A percentile compares a stretch with the other conserved stretches of the same genome.
These are phyloP conservation scores for Dromas ardeola DNA, from an alignment of 2,113 vertebrate genomes.

Conservation along the genomic window DNA sequence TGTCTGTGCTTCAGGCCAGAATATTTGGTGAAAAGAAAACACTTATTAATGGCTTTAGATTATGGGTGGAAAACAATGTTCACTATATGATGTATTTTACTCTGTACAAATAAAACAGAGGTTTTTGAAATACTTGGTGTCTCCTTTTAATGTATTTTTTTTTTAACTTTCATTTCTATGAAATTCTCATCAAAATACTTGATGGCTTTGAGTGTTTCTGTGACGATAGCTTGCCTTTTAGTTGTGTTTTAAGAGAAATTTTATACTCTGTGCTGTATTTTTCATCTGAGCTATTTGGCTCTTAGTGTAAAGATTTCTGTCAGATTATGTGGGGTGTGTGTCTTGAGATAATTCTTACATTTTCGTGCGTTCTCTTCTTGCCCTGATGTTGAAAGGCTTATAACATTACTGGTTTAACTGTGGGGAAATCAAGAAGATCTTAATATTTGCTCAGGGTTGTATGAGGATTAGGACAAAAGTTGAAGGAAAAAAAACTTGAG, in stretches of 20 bases:
- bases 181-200: neutral
- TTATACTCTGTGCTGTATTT: neutral
- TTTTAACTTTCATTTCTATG: neutral
- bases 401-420: neutral
- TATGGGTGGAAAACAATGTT: conserved; percentile 55
- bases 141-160: neutral
- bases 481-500: neutral
- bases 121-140: conserved; percentile 74
- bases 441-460: neutral
- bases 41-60: conserved; percentile 62
- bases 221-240: neutral
- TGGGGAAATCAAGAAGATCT: neutral
- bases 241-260: neutral
- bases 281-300: neutral
- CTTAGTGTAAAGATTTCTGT: neutral
- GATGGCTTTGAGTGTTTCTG: neutral
- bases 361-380: neutral
- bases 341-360: neutral
- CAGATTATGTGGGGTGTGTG: neutral
- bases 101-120: conserved; percentile 81
- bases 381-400: neutral
- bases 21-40: conserved; percentile 62
- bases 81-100: conserved; percentile 71
- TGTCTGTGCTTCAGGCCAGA: conserved; percentile 48
- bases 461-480: neutral